Evolutionary conservation across 1,140 invertebrate genomes (phyloP).

Genomic region (Drosophila bocki): DNA sequence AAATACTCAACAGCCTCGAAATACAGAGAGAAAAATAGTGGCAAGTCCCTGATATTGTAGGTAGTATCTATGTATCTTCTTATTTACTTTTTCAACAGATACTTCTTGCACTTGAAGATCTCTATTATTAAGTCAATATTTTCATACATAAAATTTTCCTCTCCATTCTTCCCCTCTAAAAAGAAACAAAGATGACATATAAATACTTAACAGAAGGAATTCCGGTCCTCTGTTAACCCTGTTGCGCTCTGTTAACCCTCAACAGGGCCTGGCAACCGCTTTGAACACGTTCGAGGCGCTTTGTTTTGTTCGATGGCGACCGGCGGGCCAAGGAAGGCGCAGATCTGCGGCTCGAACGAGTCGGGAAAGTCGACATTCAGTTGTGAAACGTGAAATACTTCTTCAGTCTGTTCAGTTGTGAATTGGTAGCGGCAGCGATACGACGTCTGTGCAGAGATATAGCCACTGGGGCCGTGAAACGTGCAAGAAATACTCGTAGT

Average conservation of each 20-base stretch:
- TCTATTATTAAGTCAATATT: too few relatives aligned
- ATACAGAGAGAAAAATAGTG: neutral
- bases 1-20: neutral
- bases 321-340: constrained; percentile 25
- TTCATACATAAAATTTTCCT: too few relatives aligned
- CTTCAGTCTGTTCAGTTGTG: neutral
- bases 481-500: constrained; percentile 9
- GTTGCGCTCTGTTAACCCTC: constrained; percentile 24
- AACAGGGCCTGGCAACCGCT: neutral
- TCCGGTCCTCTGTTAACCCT: constrained; percentile 7
- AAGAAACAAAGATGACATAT: neutral
- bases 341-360: constrained; percentile 26
- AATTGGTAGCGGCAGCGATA: constrained; percentile 1
- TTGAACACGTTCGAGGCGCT: constrained; percentile 22
- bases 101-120: too few relatives aligned
- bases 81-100: too few relatives aligned
- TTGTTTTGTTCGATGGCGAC: constrained; percentile 50
- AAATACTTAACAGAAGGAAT: neutral
- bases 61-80: neutral
- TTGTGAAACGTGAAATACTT: neutral
- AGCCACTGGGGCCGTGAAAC: neutral
- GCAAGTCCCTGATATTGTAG: neutral
- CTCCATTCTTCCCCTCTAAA: neutral
- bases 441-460: neutral
- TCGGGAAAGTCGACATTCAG: constrained; percentile 24